Evolutionary conservation across 2,797 vertebrate genomes (phyloP).

Genomic region (Platalea minor): DNA sequence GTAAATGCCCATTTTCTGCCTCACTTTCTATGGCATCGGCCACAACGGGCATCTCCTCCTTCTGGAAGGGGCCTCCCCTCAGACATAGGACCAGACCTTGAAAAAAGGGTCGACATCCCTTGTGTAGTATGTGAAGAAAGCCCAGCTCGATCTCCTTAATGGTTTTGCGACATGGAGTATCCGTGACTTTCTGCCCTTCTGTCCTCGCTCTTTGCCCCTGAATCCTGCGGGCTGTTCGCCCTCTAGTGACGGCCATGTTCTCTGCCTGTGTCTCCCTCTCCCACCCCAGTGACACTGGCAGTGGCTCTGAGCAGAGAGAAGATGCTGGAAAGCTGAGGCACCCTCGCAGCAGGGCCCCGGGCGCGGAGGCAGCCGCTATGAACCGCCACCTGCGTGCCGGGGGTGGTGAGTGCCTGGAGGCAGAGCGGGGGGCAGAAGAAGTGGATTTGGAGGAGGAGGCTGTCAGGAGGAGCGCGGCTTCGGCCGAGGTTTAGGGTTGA

Average conservation of each 20-base stretch:
- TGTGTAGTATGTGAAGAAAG: neutral
- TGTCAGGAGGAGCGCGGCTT: neutral
- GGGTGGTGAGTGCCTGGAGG: neutral
- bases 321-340: neutral
- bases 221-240: neutral
- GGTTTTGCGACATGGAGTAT: fast-evolving
- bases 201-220: neutral
- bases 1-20: neutral
- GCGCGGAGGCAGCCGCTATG: neutral
- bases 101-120: neutral
- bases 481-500: neutral
- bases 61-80: neutral
- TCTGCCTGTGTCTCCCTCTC: neutral
- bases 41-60: neutral
- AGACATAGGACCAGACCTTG: neutral
- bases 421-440: neutral
- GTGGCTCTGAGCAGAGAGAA: neutral
- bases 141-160: fast-evolving
- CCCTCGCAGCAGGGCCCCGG: neutral
- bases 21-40: neutral
- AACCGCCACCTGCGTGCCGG: too few species aligned
- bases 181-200: fast-evolving
- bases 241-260: neutral
- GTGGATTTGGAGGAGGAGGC: neutral
- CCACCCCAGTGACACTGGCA: fast-evolving